Percentiles rank a stretch among this genome's conserved stretches.
phyloP scores from a whole-genome alignment of 2,113 vertebrate genomes.

The Rhynchomys soricoides region DNA sequence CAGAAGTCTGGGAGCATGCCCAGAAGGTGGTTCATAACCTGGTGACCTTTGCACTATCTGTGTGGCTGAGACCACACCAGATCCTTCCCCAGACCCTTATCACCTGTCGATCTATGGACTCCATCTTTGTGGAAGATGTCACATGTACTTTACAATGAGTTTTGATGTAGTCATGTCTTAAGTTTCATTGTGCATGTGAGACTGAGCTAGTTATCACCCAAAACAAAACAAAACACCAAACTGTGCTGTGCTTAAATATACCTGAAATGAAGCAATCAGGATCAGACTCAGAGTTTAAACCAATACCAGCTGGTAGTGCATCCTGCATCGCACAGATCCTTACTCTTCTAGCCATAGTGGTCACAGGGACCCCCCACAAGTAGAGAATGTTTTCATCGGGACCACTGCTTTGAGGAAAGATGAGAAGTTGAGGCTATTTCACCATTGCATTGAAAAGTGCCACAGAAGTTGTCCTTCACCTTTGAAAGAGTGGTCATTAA shows the following conservation, averaged over 20 bases:
- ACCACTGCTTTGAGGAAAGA: neutral
- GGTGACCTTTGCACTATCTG: neutral
- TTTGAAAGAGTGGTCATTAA: neutral
- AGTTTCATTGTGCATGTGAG: neutral
- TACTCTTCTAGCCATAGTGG: neutral
- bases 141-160: neutral
- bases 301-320: neutral
- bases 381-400: neutral
- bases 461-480: neutral
- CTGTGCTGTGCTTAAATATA: neutral
- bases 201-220: neutral
- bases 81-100: neutral
- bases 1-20: neutral
- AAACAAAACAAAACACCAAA: neutral
- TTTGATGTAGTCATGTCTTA: neutral
- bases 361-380: neutral
- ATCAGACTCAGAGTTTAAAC: neutral
- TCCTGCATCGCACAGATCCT: neutral
- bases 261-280: neutral
- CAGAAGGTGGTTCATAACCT: neutral
- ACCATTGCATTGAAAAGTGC: neutral
- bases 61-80: neutral
- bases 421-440: neutral
- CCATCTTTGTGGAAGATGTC: neutral
- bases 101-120: neutral